Evolutionary conservation across 1,140 invertebrate genomes (phyloP).

Genomic region (Megalonaias nervosa): DNA sequence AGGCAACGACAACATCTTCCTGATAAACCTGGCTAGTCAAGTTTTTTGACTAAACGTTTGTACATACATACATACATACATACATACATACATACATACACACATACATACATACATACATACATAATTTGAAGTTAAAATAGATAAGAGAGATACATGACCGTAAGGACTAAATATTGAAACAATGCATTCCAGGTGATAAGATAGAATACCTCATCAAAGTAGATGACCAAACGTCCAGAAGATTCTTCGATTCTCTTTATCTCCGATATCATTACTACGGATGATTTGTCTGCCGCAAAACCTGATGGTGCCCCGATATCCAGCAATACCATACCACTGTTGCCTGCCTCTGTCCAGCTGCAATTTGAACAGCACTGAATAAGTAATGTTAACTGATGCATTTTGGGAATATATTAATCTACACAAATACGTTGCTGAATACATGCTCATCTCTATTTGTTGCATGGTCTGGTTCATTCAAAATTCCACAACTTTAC

Average conservation of each 20-base stretch:
- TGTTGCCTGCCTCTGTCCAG: constrained; percentile 11
- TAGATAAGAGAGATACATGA: not conserved
- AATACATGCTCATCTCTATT: too few relatives aligned
- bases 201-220: constrained; percentile 1
- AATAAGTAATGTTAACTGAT: too few relatives aligned
- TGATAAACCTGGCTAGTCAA: too few relatives aligned
- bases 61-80: too few relatives aligned
- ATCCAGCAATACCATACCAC: constrained; percentile 28
- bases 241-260: constrained; percentile 2
- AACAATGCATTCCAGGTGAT: not conserved
- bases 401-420: too few relatives aligned
- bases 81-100: too few relatives aligned
- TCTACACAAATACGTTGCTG: too few relatives aligned
- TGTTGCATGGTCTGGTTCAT: too few relatives aligned
- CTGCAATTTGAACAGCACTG: not conserved
- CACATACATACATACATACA: too few relatives aligned
- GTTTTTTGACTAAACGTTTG: too few relatives aligned
- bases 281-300: not conserved
- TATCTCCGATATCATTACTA: not conserved
- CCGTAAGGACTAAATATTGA: not conserved
- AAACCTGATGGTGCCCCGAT: constrained; percentile 20
- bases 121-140: not conserved
- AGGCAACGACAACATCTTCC: too few relatives aligned
- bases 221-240: constrained; percentile 14
- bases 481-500: too few relatives aligned